These are phyloP conservation scores for Ceratitis capitata DNA, from an alignment of 1,140 invertebrate species.

Conservation along the genomic window DNA sequence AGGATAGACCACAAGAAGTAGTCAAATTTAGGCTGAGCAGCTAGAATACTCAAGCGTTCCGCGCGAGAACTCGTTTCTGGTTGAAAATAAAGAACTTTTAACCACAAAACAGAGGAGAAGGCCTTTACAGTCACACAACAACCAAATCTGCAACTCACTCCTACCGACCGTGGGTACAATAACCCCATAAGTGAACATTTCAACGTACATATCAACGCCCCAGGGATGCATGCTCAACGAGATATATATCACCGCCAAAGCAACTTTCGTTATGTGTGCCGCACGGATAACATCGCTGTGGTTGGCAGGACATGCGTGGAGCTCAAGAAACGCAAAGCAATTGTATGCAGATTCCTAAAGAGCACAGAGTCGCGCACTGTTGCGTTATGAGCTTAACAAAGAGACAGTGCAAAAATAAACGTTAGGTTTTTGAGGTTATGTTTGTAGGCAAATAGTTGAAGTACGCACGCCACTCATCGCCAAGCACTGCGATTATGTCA, in stretches of 20 bases:
- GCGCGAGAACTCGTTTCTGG: no score
- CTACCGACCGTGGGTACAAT: neutral
- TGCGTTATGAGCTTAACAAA: neutral
- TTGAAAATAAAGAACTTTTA: no score
- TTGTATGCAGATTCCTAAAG: constrained; percentile 32
- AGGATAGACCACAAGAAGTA: no score
- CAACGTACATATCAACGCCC: constrained; percentile 20
- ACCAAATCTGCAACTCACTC: no score
- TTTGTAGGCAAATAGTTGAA: neutral
- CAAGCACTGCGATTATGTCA: neutral
- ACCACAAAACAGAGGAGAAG: no score
- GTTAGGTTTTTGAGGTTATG: neutral
- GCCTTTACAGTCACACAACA: no score
- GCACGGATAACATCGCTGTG: neutral
- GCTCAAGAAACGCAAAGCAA: neutral
- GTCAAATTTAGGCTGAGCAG: no score
- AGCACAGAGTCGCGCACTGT: neutral
- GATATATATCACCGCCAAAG: neutral
- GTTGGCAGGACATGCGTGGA: neutral
- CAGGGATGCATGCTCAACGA: constrained; percentile 31
- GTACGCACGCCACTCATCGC: neutral
- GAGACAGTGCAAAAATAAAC: neutral
- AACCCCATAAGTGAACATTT: neutral
- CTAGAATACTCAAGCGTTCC: no score
- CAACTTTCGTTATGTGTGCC: neutral